A percentile compares a stretch with the other conserved stretches of the same genome.
phyloP scores from a whole-genome alignment of 2,888 invertebrate species.

The Hemaris fuciformis region DNA sequence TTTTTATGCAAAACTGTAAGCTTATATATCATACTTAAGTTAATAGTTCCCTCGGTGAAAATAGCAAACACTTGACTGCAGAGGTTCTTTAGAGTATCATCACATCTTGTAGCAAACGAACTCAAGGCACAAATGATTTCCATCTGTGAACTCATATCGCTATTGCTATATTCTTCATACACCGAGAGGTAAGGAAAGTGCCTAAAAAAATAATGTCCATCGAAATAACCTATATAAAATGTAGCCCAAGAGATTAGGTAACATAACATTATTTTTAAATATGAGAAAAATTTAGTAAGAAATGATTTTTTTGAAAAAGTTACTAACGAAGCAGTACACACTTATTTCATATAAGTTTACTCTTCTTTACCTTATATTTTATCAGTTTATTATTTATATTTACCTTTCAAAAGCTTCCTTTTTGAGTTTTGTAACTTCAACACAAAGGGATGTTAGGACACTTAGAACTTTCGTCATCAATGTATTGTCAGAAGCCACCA shows the following conservation, averaged over 20 bases:
- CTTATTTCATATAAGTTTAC: too few species aligned
- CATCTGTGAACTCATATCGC: conserved; percentile 77
- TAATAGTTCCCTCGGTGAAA: conserved; percentile 75
- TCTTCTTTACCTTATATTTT: too few species aligned
- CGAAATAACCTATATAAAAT: neutral
- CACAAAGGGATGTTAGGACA: conserved; percentile 89
- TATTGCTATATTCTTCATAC: conserved; percentile 84
- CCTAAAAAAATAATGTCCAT: conserved; percentile 43
- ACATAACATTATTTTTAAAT: too few species aligned
- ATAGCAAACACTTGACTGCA: conserved; percentile 89
- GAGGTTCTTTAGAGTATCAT: conserved; percentile 86
- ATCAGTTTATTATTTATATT: neutral
- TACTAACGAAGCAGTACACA: too few species aligned
- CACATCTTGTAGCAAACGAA: conserved; percentile 86
- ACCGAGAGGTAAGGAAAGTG: conserved; percentile 83
- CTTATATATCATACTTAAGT: conserved; percentile 56
- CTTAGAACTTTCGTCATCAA: conserved; percentile 89
- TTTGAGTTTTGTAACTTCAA: conserved; percentile 87
- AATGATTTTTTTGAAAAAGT: too few species aligned
- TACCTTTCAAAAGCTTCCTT: conserved; percentile 82
- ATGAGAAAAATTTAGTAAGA: too few species aligned
- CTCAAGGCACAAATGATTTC: conserved; percentile 84
- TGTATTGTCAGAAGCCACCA: conserved; percentile 92
- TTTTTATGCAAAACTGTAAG: too few species aligned
- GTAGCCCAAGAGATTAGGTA: too few species aligned